Conservation (phyloP, 53 echinoderm and acorn worm genomes). For the Zoroaster sp. region DNA sequence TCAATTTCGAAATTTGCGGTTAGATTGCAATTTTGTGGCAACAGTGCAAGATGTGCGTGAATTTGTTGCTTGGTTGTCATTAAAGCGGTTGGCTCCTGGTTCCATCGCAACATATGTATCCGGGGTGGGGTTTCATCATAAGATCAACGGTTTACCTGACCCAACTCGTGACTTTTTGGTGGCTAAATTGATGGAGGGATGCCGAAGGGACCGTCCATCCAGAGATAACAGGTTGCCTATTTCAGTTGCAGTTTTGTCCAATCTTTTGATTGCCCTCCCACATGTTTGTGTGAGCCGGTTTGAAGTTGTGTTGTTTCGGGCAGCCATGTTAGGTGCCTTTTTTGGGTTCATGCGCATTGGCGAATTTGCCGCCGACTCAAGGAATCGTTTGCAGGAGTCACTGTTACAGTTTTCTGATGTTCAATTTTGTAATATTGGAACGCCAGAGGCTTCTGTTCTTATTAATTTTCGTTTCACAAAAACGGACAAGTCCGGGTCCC, state of each 20-base stretch:
- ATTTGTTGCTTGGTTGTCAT: too few species aligned
- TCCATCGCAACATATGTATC: too few species aligned
- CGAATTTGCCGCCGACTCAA: too few species aligned
- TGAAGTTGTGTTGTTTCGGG: constrained; percentile 9
- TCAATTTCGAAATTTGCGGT: too few species aligned
- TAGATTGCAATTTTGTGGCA: neutral
- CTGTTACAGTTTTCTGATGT: neutral
- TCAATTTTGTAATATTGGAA: neutral
- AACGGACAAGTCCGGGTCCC: neutral
- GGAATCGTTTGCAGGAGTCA: neutral
- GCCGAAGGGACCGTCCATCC: neutral
- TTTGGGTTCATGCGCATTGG: too few species aligned
- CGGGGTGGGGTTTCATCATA: too few species aligned
- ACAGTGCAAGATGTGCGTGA: too few species aligned
- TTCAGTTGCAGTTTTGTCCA: neutral
- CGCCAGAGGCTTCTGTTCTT: neutral
- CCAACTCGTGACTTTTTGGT: too few species aligned
- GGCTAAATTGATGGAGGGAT: constrained; percentile 15
- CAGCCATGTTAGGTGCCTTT: neutral
- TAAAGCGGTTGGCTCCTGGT: too few species aligned
- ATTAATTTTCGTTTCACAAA: neutral
- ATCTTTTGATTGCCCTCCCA: neutral
- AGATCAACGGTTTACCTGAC: too few species aligned
- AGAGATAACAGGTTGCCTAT: too few species aligned
- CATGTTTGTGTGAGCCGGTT: neutral